These are phyloP conservation scores for Nysson spinosus DNA, from an alignment of 2,888 invertebrate genomes.

Conservation along the genomic window DNA sequence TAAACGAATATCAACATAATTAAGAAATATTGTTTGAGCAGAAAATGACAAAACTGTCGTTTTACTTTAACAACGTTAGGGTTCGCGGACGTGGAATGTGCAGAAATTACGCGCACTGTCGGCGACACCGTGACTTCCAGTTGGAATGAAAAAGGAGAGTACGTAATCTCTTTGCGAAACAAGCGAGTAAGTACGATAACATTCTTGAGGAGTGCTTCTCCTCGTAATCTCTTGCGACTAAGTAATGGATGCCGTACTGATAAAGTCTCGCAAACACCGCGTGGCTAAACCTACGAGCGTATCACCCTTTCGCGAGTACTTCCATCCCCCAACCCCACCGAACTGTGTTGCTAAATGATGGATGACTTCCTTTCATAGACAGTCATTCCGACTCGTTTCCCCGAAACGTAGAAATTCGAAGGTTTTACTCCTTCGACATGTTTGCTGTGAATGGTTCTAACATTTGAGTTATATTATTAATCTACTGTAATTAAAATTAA, in stretches of 20 bases:
- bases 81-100: too few relatives aligned
- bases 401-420: too few relatives aligned
- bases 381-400: neutral
- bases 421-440: too few relatives aligned
- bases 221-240: constrained; percentile 67
- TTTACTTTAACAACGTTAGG: too few relatives aligned
- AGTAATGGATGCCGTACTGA: constrained; percentile 70
- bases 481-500: too few relatives aligned
- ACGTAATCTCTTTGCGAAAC: constrained; percentile 45
- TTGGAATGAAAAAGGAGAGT: constrained; percentile 28
- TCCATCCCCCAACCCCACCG: constrained; percentile 46
- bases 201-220: constrained; percentile 56
- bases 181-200: constrained; percentile 49
- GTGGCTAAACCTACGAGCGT: constrained; percentile 40
- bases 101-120: constrained; percentile 2
- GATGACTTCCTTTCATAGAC: constrained; percentile 55
- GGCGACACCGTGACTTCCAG: constrained; percentile 28
- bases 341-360: constrained; percentile 71
- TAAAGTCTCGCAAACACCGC: constrained; percentile 60
- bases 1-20: too few relatives aligned
- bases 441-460: too few relatives aligned
- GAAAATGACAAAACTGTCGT: too few relatives aligned
- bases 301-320: constrained; percentile 54
- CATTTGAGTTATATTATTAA: too few relatives aligned
- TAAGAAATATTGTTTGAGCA: too few relatives aligned